Percentiles rank a stretch among this genome's conserved stretches.
Conservation (phyloP, 1,140 invertebrate genomes). For the Cotesia chilonis region DNA sequence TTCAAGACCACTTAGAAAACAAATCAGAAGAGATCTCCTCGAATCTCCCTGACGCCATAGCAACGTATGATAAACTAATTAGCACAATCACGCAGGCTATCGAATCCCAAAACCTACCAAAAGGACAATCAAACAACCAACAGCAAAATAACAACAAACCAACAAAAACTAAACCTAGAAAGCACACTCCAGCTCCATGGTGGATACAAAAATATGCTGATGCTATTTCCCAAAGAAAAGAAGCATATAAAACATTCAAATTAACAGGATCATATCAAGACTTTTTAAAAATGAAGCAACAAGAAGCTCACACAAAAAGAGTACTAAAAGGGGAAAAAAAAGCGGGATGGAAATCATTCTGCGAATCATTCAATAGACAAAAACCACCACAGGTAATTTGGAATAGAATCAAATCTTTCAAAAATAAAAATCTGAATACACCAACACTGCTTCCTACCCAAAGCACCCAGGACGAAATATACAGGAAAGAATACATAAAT, state of each 20-base stretch:
- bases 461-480: not conserved
- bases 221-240: not conserved
- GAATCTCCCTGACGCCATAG: not conserved
- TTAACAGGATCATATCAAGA: not conserved
- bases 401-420: constrained; percentile 17
- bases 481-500: not conserved
- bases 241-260: not conserved
- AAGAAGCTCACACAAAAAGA: constrained; percentile 4
- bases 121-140: not conserved
- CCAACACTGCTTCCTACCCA: not conserved
- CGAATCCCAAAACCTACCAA: not conserved
- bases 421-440: not conserved
- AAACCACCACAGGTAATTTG: not conserved
- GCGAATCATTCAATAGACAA: not conserved
- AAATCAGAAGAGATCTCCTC: not conserved
- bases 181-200: constrained; percentile 16
- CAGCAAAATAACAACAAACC: not conserved
- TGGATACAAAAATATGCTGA: constrained; percentile 8
- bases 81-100: not conserved
- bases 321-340: constrained; percentile 12
- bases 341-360: constrained; percentile 4
- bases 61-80: constrained; percentile 18
- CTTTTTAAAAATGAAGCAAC: not conserved
- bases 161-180: not conserved
- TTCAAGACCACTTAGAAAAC: not conserved